Conservation (phyloP, 2,113 vertebrate genomes). For the Prochilodus magdalenae region DNA sequence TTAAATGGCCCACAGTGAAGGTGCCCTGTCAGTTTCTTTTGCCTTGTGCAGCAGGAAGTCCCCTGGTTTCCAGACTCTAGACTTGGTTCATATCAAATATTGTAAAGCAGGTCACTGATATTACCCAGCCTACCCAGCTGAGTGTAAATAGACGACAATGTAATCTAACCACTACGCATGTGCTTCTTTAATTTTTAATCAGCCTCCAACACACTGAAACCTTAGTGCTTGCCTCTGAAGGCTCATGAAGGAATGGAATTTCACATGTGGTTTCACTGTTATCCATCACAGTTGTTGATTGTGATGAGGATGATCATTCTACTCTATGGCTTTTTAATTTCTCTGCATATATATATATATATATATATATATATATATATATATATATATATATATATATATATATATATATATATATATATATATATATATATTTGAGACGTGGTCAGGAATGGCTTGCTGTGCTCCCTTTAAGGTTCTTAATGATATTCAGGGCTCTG, state of each 20-base stretch:
- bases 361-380: too few species aligned
- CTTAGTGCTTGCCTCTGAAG: constrained; percentile 51
- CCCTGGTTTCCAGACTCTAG: background rate
- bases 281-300: constrained; percentile 23
- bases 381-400: too few species aligned
- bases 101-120: background rate
- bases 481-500: constrained; percentile 1
- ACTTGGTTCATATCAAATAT: background rate
- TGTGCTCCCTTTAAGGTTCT: background rate
- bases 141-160: constrained; percentile 47
- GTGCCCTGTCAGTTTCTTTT: background rate
- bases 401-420: too few species aligned
- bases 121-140: constrained; percentile 12
- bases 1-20: background rate
- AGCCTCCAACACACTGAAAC: constrained; percentile 57
- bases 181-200: constrained; percentile 71
- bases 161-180: constrained; percentile 58
- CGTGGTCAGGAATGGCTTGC: too few species aligned
- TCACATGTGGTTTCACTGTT: constrained; percentile 58
- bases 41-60: background rate
- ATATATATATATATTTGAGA: too few species aligned
- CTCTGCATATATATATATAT: background rate
- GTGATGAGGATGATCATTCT: background rate
- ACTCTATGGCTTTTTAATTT: background rate
- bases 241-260: constrained; percentile 65